A percentile compares a stretch with the other conserved stretches of the same genome.
phyloP scores from a whole-genome alignment of 2,797 vertebrate species.

The Phrynocephalus guinanensis region DNA sequence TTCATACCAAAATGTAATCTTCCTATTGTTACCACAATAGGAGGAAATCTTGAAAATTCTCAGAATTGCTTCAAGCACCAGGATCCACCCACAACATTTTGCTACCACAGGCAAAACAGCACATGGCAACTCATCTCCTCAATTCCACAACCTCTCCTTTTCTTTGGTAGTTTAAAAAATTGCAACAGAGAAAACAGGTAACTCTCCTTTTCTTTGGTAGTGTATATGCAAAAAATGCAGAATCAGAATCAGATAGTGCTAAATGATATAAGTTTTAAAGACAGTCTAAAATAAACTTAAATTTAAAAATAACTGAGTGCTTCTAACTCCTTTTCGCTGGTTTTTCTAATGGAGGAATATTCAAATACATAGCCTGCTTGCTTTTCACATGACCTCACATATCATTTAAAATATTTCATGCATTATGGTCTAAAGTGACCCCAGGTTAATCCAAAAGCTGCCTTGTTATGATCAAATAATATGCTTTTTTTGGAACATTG shows the following conservation, averaged over 20 bases:
- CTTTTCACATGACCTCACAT: constrained; percentile 40
- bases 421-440: constrained; percentile 52
- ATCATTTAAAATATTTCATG: constrained; percentile 59
- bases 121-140: not conserved
- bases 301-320: not conserved
- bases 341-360: not conserved
- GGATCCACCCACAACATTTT: not conserved
- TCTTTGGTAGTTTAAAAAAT: not conserved
- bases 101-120: not conserved
- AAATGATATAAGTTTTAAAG: not conserved
- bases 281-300: not conserved
- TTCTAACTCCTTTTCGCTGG: constrained; percentile 4
- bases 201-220: too few species aligned
- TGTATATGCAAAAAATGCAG: too few species aligned
- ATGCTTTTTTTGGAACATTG: constrained; percentile 43
- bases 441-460: constrained; percentile 41
- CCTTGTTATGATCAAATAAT: constrained; percentile 53
- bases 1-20: not conserved
- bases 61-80: not conserved
- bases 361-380: not conserved
- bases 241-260: not conserved
- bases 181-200: not conserved
- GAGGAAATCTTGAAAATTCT: not conserved
- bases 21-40: too few species aligned
- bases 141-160: not conserved